A percentile compares a stretch with the other conserved stretches of the same genome.
phyloP scores from a whole-genome alignment of 2,888 invertebrate species.

The Drosophila nr. medialis region DNA sequence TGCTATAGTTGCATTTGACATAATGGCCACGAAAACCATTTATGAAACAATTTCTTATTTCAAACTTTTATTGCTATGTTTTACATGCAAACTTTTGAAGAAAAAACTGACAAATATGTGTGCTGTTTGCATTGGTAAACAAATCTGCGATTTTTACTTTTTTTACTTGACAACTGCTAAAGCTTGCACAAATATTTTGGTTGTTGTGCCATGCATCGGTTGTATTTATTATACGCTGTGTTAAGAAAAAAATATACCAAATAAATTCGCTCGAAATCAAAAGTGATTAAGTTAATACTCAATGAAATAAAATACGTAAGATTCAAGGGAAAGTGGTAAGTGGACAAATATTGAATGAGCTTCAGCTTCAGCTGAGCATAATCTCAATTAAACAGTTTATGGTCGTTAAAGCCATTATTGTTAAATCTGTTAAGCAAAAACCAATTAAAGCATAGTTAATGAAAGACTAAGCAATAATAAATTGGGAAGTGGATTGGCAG shows the following conservation, averaged over 20 bases:
- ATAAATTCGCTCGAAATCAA: neutral
- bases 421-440: constrained; percentile 9
- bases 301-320: neutral
- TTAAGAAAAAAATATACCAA: neutral
- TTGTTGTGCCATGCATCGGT: neutral
- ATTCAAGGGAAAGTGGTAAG: neutral
- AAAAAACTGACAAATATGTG: neutral
- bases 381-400: neutral
- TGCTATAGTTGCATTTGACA: constrained; percentile 49
- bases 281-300: neutral
- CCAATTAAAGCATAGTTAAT: constrained; percentile 42
- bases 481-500: neutral
- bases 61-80: neutral
- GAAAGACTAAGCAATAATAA: constrained; percentile 34
- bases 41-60: constrained; percentile 2
- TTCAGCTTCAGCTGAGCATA: neutral
- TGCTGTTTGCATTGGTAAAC: neutral
- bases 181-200: neutral
- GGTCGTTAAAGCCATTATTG: neutral
- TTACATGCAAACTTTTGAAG: neutral
- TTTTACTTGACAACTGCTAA: neutral
- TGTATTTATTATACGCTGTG: neutral
- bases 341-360: too few relatives aligned
- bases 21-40: constrained; percentile 35
- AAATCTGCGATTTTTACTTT: neutral